Conservation (phyloP, 2,888 invertebrate genomes). For the Adineta ricciae region DNA sequence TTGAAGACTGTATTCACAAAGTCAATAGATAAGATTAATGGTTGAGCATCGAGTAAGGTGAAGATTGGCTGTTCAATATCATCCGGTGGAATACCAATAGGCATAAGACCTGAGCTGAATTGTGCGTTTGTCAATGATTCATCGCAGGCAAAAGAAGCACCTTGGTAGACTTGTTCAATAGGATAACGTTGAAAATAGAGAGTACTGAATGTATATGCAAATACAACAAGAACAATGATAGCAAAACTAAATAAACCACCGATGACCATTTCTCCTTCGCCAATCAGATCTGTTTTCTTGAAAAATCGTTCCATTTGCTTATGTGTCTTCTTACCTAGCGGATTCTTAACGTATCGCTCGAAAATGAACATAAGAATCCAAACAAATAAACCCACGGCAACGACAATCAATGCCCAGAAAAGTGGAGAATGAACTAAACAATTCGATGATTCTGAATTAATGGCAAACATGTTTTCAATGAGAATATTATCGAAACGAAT, state of each 20-base stretch:
- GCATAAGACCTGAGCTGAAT: neutral
- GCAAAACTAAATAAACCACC: neutral
- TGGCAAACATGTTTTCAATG: neutral
- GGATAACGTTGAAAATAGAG: neutral
- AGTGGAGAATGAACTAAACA: neutral
- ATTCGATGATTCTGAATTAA: neutral
- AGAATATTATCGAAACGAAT: neutral
- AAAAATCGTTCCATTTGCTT: neutral
- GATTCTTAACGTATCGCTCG: neutral
- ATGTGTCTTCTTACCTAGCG: neutral
- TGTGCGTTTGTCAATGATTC: neutral
- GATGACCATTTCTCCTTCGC: neutral
- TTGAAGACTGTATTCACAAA: neutral
- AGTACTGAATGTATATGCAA: neutral
- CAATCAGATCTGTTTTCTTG: neutral
- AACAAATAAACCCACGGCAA: neutral
- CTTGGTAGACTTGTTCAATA: neutral
- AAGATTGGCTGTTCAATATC: neutral
- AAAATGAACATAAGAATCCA: neutral
- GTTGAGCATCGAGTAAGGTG: neutral
- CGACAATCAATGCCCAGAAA: neutral
- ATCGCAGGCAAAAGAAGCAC: neutral
- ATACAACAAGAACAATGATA: neutral
- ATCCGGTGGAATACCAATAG: neutral
- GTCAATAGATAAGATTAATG: neutral